Conservation (phyloP, 2,113 vertebrate genomes). For the Sturnus vulgaris region DNA sequence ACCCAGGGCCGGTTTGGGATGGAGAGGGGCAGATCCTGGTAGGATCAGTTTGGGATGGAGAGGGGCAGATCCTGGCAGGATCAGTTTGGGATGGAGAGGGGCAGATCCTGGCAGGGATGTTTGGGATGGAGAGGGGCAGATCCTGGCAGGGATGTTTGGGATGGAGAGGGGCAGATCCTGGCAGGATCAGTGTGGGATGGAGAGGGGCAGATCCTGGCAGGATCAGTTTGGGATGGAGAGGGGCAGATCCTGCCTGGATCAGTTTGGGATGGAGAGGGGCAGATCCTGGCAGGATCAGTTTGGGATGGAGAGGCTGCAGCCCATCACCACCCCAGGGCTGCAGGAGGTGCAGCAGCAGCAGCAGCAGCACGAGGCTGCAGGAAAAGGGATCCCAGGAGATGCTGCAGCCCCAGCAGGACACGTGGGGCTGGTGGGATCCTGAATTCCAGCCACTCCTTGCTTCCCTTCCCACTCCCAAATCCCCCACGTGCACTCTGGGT, state of each 20-base stretch:
- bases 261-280: not conserved
- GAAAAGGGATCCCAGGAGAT: not conserved
- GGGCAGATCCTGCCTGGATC: not conserved
- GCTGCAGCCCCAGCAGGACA: not conserved
- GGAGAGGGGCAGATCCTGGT: not conserved
- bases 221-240: not conserved
- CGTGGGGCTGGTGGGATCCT: not conserved
- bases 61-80: not conserved
- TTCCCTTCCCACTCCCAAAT: not conserved
- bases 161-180: not conserved
- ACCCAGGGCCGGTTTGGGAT: not conserved
- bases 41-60: too few relatives aligned
- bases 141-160: too few relatives aligned
- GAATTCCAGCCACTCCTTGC: rapidly evolving
- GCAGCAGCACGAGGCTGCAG: not conserved
- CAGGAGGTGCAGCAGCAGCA: not conserved
- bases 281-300: not conserved
- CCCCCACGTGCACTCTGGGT: not conserved
- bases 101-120: not conserved
- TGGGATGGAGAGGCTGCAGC: not conserved
- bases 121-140: not conserved
- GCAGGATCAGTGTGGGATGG: not conserved
- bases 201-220: not conserved
- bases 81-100: not conserved
- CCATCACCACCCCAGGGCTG: rapidly evolving